Evolutionary conservation across 2,888 invertebrate genomes (phyloP).

Genomic region (Calameuta idolon): DNA sequence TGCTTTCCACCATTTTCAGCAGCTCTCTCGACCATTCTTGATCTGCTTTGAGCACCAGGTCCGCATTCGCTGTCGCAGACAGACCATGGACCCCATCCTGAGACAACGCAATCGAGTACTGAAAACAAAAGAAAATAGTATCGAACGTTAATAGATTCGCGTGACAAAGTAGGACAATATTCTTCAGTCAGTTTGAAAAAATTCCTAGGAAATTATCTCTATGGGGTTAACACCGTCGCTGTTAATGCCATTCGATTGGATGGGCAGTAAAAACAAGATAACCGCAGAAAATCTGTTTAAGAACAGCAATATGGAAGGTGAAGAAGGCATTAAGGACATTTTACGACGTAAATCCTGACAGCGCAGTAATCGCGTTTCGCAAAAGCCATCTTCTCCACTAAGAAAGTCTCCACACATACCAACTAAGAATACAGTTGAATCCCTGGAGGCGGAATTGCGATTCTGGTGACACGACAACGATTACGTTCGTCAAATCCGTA

Average conservation of each 20-base stretch:
- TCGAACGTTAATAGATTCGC: background rate
- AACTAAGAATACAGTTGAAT: background rate
- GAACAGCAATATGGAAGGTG: background rate
- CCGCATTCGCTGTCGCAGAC: slow-evolving; percentile 86
- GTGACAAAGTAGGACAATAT: background rate
- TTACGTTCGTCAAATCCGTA: background rate
- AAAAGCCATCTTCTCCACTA: slow-evolving; percentile 2
- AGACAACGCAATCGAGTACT: slow-evolving; percentile 89
- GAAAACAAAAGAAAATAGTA: slow-evolving; percentile 59
- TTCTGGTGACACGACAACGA: background rate
- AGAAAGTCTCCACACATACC: background rate
- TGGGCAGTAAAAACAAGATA: background rate
- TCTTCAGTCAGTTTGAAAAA: background rate
- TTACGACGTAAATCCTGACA: background rate
- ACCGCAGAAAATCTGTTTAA: background rate
- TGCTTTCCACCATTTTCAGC: slow-evolving; percentile 85
- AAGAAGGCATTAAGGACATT: background rate
- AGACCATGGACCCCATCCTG: slow-evolving; percentile 88
- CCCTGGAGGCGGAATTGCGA: background rate
- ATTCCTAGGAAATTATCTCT: background rate
- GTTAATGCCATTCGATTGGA: background rate
- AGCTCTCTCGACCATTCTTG: slow-evolving; percentile 75
- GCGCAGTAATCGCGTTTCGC: slow-evolving; percentile 2
- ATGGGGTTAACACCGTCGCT: background rate
- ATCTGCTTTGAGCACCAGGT: slow-evolving; percentile 83